Conservation (phyloP, 2,797 vertebrate genomes). For the Harpagifer antarcticus region DNA sequence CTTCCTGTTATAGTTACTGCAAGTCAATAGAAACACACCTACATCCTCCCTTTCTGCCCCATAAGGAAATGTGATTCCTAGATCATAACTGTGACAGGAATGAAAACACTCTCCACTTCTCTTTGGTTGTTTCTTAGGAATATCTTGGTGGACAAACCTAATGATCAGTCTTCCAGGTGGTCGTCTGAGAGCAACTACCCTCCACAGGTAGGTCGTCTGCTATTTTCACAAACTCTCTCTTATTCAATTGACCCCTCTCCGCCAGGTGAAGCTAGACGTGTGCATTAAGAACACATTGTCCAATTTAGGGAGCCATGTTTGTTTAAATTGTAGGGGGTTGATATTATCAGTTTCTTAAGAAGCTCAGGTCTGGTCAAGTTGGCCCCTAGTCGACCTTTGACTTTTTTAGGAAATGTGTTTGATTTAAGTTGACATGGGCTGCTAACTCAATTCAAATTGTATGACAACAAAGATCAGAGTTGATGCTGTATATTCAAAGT, state of each 20-base stretch:
- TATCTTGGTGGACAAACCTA: constrained; percentile 99
- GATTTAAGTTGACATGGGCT: neutral
- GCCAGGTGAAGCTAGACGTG: neutral
- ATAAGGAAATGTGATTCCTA: neutral
- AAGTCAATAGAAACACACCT: neutral
- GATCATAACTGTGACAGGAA: neutral
- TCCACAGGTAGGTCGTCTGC: constrained; percentile 89
- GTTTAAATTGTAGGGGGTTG: neutral
- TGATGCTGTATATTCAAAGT: neutral
- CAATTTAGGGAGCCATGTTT: neutral
- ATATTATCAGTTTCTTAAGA: too few relatives aligned
- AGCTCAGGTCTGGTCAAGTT: too few relatives aligned
- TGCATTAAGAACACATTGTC: neutral
- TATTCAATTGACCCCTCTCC: neutral
- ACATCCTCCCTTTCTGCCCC: too few relatives aligned
- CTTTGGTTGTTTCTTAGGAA: constrained; percentile 85
- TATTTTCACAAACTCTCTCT: neutral
- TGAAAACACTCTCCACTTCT: neutral
- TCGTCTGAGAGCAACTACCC: constrained; percentile 99
- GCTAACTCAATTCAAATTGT: neutral
- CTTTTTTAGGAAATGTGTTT: neutral
- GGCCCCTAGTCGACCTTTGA: neutral
- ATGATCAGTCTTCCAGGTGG: constrained; percentile 98
- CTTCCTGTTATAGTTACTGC: too few relatives aligned
- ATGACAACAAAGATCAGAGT: neutral